These are phyloP conservation scores for Myopa tessellatipennis DNA, from an alignment of 2,888 invertebrate genomes.

Conservation along the genomic window DNA sequence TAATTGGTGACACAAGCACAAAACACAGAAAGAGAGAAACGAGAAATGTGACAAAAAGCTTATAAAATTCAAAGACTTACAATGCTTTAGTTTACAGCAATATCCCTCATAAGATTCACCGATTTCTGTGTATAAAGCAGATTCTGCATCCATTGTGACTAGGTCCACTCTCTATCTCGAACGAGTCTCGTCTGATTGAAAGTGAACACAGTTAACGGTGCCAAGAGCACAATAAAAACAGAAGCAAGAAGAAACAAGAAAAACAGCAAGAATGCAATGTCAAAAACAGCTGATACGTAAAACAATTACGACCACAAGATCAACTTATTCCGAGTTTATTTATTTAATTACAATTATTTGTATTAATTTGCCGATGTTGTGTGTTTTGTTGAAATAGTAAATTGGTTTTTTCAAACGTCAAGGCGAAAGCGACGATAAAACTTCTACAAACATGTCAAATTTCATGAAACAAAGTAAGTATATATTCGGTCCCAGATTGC, in stretches of 20 bases:
- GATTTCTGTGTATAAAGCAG: conserved; percentile 1
- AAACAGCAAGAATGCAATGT: not conserved
- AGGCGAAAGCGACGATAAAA: not conserved
- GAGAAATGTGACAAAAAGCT: no score
- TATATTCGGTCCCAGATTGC: not conserved
- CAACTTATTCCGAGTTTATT: not conserved
- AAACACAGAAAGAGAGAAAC: no score
- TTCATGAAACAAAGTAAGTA: conserved; percentile 42
- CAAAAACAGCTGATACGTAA: conserved; percentile 26
- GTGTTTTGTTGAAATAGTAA: not conserved
- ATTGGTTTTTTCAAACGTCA: not conserved
- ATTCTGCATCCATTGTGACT: conserved; percentile 7
- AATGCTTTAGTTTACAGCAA: conserved; percentile 30
- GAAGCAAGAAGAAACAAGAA: not conserved
- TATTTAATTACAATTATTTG: not conserved
- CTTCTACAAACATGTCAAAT: conserved; percentile 38
- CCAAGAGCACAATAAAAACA: not conserved
- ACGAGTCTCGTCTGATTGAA: conserved; percentile 23
- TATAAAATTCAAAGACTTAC: not conserved
- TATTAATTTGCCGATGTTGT: not conserved
- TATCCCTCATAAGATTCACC: conserved; percentile 16
- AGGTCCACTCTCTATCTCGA: not conserved
- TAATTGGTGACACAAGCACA: no score
- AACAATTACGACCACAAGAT: conserved; percentile 3
- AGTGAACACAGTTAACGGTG: not conserved